Evolutionary conservation across 2,888 invertebrate genomes (phyloP).

Genomic region (Phaonia tiefii): DNA sequence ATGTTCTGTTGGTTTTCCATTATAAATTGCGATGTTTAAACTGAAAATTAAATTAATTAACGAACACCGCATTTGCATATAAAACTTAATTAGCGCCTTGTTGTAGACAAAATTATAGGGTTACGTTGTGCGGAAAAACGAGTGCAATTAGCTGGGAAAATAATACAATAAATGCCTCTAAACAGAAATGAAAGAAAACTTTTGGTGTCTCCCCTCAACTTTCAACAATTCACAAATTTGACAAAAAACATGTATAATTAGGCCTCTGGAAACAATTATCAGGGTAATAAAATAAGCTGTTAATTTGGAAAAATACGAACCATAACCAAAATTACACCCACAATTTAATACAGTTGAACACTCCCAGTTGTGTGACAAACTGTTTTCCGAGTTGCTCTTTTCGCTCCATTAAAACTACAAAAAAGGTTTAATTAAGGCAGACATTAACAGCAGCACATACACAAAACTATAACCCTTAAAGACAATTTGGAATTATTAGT

Average conservation of each 20-base stretch:
- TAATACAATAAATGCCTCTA: slow-evolving; percentile 6
- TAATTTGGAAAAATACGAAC: slow-evolving; percentile 33
- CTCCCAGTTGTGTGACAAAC: slow-evolving; percentile 25
- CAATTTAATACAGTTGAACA: background rate
- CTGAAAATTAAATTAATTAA: slow-evolving; percentile 51
- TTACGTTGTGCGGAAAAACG: slow-evolving; percentile 25
- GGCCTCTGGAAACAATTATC: background rate
- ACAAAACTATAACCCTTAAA: background rate
- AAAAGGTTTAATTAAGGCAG: background rate
- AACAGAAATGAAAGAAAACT: slow-evolving; percentile 5
- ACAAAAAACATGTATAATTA: slow-evolving; percentile 22
- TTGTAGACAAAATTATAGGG: slow-evolving; percentile 41
- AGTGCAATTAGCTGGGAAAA: slow-evolving; percentile 25
- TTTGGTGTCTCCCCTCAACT: background rate
- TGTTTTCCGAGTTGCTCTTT: background rate
- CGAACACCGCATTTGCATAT: slow-evolving; percentile 48
- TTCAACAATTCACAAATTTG: background rate
- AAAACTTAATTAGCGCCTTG: slow-evolving; percentile 47
- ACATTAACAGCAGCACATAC: background rate
- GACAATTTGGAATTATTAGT: slow-evolving; percentile 5
- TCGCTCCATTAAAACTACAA: background rate
- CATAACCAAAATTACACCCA: background rate
- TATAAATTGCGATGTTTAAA: background rate
- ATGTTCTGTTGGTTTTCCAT: background rate
- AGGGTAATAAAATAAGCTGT: slow-evolving; percentile 40